Conservation (phyloP, 2,797 vertebrate species). For the Danio jaintianensis region DNA sequence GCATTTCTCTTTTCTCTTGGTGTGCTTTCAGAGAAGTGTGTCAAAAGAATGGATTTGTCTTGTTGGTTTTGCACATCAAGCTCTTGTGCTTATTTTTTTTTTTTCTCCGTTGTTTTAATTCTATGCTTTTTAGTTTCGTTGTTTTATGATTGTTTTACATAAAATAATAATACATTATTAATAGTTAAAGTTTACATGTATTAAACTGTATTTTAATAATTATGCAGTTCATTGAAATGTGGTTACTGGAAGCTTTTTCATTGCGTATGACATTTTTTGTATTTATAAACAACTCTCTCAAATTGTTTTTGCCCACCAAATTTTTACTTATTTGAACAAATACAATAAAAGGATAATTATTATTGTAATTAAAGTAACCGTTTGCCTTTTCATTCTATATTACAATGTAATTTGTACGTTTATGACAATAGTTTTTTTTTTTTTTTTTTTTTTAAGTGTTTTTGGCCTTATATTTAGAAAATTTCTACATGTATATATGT, state of each 20-base stretch:
- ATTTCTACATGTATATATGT: no score
- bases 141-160: not conserved
- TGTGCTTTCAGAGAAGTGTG: conserved; percentile 30
- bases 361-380: no score
- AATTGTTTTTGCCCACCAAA: not conserved
- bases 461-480: no score
- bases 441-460: no score
- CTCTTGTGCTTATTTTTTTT: not conserved
- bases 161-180: not conserved
- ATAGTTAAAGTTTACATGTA: not conserved
- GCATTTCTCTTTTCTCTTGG: not conserved
- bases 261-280: not conserved
- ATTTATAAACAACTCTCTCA: no score
- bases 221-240: not conserved
- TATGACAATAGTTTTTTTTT: no score
- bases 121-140: not conserved
- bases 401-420: no score
- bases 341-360: no score
- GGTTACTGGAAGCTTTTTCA: not conserved
- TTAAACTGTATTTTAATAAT: not conserved
- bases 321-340: no score
- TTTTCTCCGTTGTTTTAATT: not conserved
- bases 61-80: conserved; percentile 16
- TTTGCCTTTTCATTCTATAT: no score
- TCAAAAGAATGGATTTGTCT: conserved; percentile 10